A percentile compares a stretch with the other conserved stretches of the same genome.
Evolutionary conservation across 2,113 vertebrate species (phyloP).

Genomic region (Heptranchias perlo): DNA sequence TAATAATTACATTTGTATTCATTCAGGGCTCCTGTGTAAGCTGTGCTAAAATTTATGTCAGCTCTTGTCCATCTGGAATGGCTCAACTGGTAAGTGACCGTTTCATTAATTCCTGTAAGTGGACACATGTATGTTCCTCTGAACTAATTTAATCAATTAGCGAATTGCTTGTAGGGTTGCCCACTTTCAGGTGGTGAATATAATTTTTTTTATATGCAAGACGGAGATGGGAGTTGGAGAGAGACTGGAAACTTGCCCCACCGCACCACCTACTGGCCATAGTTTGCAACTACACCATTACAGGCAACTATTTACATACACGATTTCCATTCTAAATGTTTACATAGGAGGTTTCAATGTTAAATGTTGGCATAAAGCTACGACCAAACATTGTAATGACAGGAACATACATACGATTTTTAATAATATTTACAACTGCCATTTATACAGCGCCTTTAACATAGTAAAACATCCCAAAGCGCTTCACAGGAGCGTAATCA

Average conservation of each 20-base stretch:
- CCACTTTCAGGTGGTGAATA: background rate
- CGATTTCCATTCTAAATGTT: background rate
- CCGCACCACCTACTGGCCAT: background rate
- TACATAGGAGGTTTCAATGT: background rate
- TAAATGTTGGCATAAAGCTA: background rate
- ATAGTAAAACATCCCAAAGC: background rate
- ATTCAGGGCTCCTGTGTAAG: conserved; percentile 61
- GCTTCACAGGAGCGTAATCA: background rate
- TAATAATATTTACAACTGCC: background rate
- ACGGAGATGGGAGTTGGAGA: background rate
- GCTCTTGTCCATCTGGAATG: conserved; percentile 56
- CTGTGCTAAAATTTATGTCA: conserved; percentile 44
- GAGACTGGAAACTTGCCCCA: background rate
- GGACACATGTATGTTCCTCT: background rate
- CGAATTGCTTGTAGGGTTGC: background rate
- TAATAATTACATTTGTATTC: conserved; percentile 28
- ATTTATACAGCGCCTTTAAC: background rate
- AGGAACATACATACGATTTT: background rate
- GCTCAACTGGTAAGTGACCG: conserved; percentile 54
- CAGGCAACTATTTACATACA: background rate
- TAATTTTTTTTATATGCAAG: background rate
- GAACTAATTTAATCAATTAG: background rate
- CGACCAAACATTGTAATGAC: background rate
- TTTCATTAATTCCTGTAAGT: background rate
- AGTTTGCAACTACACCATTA: background rate